phyloP scores from a whole-genome alignment of 64 coral and sea anemone genomes.

The Acropora yongei region DNA sequence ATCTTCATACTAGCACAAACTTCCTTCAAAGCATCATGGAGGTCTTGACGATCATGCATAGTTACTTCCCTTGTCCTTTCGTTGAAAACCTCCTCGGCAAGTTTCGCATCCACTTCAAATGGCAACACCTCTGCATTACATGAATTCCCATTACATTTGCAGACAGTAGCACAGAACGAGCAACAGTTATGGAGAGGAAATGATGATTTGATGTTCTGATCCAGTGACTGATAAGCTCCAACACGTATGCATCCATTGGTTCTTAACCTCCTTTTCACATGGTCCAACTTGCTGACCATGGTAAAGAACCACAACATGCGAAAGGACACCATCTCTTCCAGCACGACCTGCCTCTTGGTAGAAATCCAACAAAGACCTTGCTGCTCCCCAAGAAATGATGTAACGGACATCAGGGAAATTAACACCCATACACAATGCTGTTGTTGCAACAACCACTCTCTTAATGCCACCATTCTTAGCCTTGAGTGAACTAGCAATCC shows the following conservation, averaged over 20 bases:
- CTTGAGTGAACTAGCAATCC: conserved; percentile 3
- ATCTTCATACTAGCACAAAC: background rate
- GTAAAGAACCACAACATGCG: conserved; percentile 21
- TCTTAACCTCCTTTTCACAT: conserved; percentile 46
- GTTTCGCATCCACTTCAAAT: conserved; percentile 8
- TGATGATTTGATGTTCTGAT: background rate
- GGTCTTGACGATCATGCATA: background rate
- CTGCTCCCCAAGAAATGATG: too few species aligned
- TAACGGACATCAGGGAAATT: too few species aligned
- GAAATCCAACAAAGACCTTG: too few species aligned
- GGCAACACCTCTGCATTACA: background rate
- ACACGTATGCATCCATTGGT: conserved; percentile 42
- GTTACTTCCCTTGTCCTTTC: background rate
- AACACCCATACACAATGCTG: conserved; percentile 47
- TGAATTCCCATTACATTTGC: conserved; percentile 27
- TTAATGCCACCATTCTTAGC: conserved; percentile 8
- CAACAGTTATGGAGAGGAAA: conserved; percentile 40
- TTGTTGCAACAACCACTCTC: conserved; percentile 34
- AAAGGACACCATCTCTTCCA: background rate
- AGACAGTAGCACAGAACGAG: conserved; percentile 31
- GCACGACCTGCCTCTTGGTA: too few species aligned
- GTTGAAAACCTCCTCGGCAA: background rate
- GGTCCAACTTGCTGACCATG: conserved; percentile 34
- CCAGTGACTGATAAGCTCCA: conserved; percentile 40
- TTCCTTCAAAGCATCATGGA: conserved; percentile 39